Conservation (phyloP, 2,113 vertebrate species). For the Takifugu bimaculatus region DNA sequence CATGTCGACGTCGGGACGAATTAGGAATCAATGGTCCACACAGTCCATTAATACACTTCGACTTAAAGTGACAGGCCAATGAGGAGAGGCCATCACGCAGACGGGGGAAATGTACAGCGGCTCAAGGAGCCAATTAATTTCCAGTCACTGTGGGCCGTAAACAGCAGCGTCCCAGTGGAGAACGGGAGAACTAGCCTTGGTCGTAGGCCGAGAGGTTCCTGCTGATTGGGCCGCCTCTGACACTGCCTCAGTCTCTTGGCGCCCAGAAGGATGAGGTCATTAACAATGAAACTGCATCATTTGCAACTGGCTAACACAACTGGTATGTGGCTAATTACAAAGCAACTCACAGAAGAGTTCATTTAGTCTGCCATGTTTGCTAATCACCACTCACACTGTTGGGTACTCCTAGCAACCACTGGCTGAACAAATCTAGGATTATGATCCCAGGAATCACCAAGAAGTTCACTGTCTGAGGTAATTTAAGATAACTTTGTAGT, state of each 20-base stretch:
- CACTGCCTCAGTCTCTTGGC: conserved; percentile 13
- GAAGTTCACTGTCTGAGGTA: too few species aligned
- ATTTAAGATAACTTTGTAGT: too few species aligned
- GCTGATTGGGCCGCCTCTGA: conserved; percentile 27
- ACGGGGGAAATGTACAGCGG: conserved; percentile 40
- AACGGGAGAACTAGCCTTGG: conserved; percentile 17
- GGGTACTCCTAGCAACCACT: too few species aligned
- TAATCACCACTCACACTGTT: too few species aligned
- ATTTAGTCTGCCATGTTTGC: conserved; percentile 15
- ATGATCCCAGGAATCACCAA: too few species aligned
- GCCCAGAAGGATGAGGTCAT: conserved; percentile 10
- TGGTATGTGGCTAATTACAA: neutral
- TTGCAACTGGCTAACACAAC: too few species aligned
- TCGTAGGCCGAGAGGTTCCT: conserved; percentile 20
- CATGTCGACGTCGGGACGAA: conserved; percentile 83
- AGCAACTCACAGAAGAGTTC: neutral
- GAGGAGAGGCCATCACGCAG: conserved; percentile 49
- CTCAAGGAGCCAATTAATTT: conserved; percentile 67
- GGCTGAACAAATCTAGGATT: too few species aligned
- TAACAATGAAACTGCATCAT: neutral
- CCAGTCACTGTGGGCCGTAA: conserved; percentile 52
- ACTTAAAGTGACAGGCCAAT: conserved; percentile 65
- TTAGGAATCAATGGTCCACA: conserved; percentile 93
- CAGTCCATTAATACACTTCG: conserved; percentile 75
- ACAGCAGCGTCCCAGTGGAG: conserved; percentile 46